These are phyloP conservation scores for Siniperca obscura DNA, from an alignment of 2,797 vertebrate species.

Conservation along the genomic window DNA sequence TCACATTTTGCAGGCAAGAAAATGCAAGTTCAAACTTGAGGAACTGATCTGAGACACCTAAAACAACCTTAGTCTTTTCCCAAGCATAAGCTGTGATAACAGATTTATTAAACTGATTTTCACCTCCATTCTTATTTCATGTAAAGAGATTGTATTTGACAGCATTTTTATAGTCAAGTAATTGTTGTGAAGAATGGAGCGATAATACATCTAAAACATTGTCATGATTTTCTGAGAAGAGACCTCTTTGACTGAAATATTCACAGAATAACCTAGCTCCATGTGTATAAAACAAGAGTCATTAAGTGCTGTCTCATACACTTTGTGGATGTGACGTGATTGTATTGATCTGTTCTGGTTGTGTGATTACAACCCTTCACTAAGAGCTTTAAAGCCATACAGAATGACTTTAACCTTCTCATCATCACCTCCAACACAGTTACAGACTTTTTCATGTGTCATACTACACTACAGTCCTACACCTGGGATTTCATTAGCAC, in stretches of 20 bases:
- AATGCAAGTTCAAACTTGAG: neutral
- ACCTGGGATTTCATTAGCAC: slow-evolving; percentile 33
- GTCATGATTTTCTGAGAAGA: neutral
- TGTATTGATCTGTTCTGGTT: slow-evolving; percentile 42
- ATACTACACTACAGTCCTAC: neutral
- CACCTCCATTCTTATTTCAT: neutral
- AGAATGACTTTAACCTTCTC: slow-evolving; percentile 58
- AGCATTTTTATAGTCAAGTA: neutral
- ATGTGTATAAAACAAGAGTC: slow-evolving; percentile 9
- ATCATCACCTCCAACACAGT: slow-evolving; percentile 32
- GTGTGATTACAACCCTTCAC: slow-evolving; percentile 37
- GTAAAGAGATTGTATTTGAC: neutral
- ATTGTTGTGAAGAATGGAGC: neutral
- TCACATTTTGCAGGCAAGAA: neutral
- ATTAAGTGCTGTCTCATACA: slow-evolving; percentile 36
- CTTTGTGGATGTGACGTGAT: slow-evolving; percentile 33
- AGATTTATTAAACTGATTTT: neutral
- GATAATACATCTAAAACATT: neutral
- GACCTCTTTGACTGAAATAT: neutral
- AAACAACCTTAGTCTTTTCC: neutral
- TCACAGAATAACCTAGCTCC: neutral
- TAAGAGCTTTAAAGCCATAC: slow-evolving; percentile 47
- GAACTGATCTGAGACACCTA: too few species aligned
- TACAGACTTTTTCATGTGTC: slow-evolving; percentile 39
- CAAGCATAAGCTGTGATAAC: neutral